Conservation (phyloP, 2,888 invertebrate species). For the Torymus texanus region DNA sequence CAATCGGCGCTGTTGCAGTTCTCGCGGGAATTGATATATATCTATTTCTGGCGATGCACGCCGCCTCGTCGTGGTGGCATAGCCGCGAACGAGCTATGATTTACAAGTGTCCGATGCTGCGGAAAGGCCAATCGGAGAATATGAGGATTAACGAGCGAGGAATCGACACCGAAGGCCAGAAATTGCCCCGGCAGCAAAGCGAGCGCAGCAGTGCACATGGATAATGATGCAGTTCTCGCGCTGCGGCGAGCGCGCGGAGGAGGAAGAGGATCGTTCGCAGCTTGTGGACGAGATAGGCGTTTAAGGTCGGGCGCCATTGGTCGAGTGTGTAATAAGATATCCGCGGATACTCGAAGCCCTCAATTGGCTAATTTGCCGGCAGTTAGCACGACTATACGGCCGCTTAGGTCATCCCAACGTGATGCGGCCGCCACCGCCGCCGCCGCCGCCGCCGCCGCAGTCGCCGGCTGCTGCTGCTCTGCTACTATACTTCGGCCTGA, state of each 20-base stretch:
- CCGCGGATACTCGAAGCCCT: conserved; percentile 76
- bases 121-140: conserved; percentile 51
- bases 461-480: not conserved
- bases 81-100: not conserved
- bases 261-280: conserved; percentile 65
- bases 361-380: conserved; percentile 75
- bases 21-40: not conserved
- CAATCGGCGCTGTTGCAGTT: not conserved
- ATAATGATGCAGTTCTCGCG: conserved; percentile 39
- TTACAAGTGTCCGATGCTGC: conserved; percentile 7
- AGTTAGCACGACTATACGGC: conserved; percentile 72
- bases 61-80: not conserved
- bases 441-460: conserved; percentile 63
- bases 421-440: conserved; percentile 52
- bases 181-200: conserved; percentile 8
- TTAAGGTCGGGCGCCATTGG: conserved; percentile 69
- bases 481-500: conserved; percentile 70
- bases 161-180: conserved; percentile 53
- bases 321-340: conserved; percentile 75
- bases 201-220: not conserved
- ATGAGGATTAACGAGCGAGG: conserved; percentile 52
- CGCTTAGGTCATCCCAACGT: conserved; percentile 74
- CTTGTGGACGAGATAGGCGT: conserved; percentile 61
- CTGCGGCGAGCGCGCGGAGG: conserved; percentile 54
- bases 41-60: conserved; percentile 41